A percentile compares a stretch with the other conserved stretches of the same genome.
These are phyloP conservation scores for Strigamia transsilvanica DNA, from an alignment of 2,888 invertebrate genomes.

Conservation along the genomic window DNA sequence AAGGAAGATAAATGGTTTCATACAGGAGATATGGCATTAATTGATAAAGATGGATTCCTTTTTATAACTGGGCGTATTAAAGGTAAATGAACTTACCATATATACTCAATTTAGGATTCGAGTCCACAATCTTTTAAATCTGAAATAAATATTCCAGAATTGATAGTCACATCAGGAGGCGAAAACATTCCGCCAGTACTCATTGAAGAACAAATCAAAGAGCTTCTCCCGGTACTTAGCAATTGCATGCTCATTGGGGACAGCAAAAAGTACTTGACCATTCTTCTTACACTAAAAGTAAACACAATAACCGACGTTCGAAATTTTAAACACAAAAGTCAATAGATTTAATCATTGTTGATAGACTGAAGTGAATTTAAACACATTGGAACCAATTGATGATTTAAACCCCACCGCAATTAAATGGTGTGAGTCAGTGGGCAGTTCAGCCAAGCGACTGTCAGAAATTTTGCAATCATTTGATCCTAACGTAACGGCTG, in stretches of 20 bases:
- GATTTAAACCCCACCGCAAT: conserved; percentile 72
- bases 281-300: conserved; percentile 87
- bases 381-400: conserved; percentile 78
- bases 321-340: no score
- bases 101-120: no score
- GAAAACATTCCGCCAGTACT: conserved; percentile 86
- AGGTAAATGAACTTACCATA: no score
- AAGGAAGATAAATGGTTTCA: conserved; percentile 75
- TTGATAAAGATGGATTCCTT: no score
- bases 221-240: conserved; percentile 78
- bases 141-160: conserved; percentile 67
- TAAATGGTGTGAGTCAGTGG: conserved; percentile 75
- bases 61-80: no score
- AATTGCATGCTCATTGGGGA: conserved; percentile 89
- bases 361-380: conserved; percentile 76
- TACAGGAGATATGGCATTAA: no score
- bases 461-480: conserved; percentile 56
- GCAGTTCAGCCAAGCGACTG: conserved; percentile 68
- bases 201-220: conserved; percentile 82
- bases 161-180: conserved; percentile 92
- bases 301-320: conserved; percentile 53
- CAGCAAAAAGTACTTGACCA: conserved; percentile 82
- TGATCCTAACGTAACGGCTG: conserved; percentile 52
- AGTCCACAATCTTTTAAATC: no score
- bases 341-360: no score